phyloP scores from a whole-genome alignment of 2,888 invertebrate species.

The Microctonus brassicae region DNA sequence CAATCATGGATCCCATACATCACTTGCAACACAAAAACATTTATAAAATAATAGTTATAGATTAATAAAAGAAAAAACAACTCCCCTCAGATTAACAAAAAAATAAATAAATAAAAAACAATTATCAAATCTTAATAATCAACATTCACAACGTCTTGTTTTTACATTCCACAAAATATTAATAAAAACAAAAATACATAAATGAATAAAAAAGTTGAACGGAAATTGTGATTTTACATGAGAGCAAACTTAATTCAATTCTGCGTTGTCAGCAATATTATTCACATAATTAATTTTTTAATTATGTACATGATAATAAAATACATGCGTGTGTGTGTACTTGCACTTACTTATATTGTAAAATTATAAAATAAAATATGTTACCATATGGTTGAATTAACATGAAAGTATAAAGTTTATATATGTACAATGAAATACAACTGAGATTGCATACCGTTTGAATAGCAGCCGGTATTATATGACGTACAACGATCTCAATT shows the following conservation, averaged over 20 bases:
- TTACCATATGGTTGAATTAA: neutral
- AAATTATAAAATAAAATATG: no score
- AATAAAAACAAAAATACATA: neutral
- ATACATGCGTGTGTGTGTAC: neutral
- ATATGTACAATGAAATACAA: no score
- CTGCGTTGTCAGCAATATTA: neutral
- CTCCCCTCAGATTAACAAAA: no score
- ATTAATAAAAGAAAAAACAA: no score
- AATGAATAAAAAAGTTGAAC: neutral
- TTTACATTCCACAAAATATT: no score
- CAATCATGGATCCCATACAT: no score
- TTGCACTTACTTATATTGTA: no score
- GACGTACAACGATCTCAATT: neutral
- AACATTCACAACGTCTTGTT: no score
- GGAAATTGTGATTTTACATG: neutral
- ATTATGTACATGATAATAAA: neutral
- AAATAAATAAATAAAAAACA: no score
- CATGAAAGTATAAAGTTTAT: neutral
- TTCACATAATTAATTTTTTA: neutral
- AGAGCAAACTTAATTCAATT: neutral
- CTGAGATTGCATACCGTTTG: neutral
- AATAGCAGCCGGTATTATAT: neutral
- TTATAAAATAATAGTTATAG: no score
- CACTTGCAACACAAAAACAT: no score
- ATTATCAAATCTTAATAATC: no score